A percentile compares a stretch with the other conserved stretches of the same genome.
Conservation (phyloP, 2,113 vertebrate species). For the Pangasianodon hypophthalmus region DNA sequence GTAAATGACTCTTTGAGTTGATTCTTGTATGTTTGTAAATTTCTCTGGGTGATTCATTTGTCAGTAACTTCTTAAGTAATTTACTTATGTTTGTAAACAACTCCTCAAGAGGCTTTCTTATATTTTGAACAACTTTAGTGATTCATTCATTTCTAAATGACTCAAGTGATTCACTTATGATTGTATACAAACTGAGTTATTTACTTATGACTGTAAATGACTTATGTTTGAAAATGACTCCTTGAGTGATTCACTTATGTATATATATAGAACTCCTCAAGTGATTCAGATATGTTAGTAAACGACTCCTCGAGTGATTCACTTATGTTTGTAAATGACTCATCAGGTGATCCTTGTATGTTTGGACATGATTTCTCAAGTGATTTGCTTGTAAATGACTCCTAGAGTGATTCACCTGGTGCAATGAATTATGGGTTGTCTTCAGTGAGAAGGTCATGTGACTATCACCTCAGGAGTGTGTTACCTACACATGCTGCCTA, state of each 20-base stretch:
- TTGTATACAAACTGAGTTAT: no score
- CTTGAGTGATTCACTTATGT: not conserved
- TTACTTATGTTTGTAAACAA: not conserved
- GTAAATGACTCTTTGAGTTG: not conserved
- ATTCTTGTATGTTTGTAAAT: not conserved
- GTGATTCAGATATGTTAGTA: not conserved
- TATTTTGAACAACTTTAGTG: no score
- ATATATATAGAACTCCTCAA: not conserved
- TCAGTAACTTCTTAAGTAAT: not conserved
- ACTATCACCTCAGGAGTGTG: not conserved
- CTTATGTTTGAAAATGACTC: no score
- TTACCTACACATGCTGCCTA: not conserved
- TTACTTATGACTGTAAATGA: no score
- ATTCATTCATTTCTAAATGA: not conserved
- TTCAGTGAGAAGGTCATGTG: not conserved
- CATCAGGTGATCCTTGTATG: not conserved
- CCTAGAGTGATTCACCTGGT: not conserved
- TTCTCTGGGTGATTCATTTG: not conserved
- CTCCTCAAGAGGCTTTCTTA: not conserved
- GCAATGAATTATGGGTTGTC: not conserved
- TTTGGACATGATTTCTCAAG: not conserved
- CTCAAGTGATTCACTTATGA: not conserved
- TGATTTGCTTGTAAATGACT: not conserved
- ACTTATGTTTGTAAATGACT: not conserved
- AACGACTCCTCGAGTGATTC: not conserved